A percentile compares a stretch with the other conserved stretches of the same genome.
These are phyloP conservation scores for Parotia lawesii DNA, from an alignment of 2,113 vertebrate genomes.

Conservation along the genomic window DNA sequence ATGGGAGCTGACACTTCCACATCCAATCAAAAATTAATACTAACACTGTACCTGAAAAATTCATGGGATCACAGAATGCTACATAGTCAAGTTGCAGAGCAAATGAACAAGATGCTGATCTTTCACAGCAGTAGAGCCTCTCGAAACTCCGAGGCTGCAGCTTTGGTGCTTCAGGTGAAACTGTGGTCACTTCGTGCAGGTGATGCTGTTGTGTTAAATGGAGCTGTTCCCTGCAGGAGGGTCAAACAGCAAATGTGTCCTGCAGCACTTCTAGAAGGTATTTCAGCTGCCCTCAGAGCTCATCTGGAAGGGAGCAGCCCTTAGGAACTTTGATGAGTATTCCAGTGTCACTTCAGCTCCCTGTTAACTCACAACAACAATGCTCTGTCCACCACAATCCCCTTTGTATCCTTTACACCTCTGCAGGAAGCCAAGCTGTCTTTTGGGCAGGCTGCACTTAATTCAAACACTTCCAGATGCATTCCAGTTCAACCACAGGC, in stretches of 20 bases:
- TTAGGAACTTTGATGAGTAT: constrained; percentile 52
- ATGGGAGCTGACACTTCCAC: not conserved
- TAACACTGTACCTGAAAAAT: not conserved
- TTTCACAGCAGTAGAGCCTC: not conserved
- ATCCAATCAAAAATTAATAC: not conserved
- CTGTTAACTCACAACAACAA: not conserved
- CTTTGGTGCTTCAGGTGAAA: not conserved
- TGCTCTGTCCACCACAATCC: not conserved
- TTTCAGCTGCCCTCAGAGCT: constrained; percentile 44
- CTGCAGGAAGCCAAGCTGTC: constrained; percentile 21
- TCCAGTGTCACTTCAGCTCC: not conserved
- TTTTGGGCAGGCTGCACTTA: not conserved
- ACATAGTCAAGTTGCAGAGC: not conserved
- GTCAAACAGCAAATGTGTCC: not conserved
- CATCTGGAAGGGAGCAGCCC: constrained; percentile 32
- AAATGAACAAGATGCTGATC: not conserved
- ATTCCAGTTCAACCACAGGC: constrained; percentile 9
- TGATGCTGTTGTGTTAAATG: not conserved
- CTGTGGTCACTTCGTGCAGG: not conserved
- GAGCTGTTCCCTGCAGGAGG: not conserved
- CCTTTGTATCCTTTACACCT: constrained; percentile 11
- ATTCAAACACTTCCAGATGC: not conserved
- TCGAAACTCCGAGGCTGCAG: not conserved
- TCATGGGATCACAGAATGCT: not conserved
- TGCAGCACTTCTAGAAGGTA: not conserved